Percentiles rank a stretch among this genome's conserved stretches.
phyloP scores from a whole-genome alignment of 2,888 invertebrate species.

The Morpho deidamia region DNA sequence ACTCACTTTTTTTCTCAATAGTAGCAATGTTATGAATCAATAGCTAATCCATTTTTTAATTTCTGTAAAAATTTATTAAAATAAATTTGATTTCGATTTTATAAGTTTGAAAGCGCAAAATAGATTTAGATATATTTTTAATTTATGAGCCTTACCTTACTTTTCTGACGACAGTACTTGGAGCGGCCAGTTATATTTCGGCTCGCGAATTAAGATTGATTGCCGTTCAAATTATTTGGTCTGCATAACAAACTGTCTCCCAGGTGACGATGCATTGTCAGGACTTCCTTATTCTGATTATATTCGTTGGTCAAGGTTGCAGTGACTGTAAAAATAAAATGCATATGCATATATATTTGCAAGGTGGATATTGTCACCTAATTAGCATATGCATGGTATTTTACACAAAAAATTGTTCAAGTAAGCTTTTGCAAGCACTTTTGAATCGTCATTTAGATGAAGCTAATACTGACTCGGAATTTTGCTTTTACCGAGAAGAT shows the following conservation, averaged over 20 bases:
- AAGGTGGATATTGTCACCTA: too few species aligned
- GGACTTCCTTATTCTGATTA: constrained; percentile 51
- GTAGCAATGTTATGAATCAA: too few species aligned
- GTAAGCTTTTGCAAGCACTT: too few species aligned
- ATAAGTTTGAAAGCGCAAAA: neutral
- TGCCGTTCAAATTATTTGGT: constrained; percentile 56
- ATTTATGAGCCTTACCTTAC: neutral
- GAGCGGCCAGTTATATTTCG: constrained; percentile 45
- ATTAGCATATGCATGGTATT: too few species aligned
- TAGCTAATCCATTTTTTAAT: too few species aligned
- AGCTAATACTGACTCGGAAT: too few species aligned
- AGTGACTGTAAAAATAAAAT: neutral
- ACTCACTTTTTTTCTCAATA: too few species aligned
- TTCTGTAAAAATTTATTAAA: too few species aligned
- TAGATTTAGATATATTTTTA: neutral
- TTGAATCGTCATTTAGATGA: too few species aligned
- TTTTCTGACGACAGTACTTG: constrained; percentile 24
- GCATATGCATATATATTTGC: neutral
- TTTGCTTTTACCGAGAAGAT: too few species aligned
- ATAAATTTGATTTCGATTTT: too few species aligned
- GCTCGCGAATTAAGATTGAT: constrained; percentile 68
- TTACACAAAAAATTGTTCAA: too few species aligned
- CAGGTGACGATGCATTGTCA: constrained; percentile 43
- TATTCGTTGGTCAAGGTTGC: constrained; percentile 10
- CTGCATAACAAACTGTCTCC: constrained; percentile 44